phyloP scores from a whole-genome alignment of 2,797 vertebrate species.

The Periophthalmus magnuspinnatus region DNA sequence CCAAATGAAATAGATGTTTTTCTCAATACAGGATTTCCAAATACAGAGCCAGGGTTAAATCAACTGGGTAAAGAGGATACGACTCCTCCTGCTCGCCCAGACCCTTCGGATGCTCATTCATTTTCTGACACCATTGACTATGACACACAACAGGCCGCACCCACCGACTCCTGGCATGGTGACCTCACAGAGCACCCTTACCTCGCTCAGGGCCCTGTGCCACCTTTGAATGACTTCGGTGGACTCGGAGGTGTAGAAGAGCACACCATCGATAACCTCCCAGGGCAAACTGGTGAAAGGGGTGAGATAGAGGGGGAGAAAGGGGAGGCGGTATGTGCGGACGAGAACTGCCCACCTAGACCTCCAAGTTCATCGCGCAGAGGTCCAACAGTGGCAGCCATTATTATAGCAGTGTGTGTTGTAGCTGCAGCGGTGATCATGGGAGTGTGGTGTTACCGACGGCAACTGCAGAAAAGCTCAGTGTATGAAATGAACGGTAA shows the following conservation, averaged over 20 bases:
- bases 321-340: slow-evolving; percentile 72
- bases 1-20: slow-evolving; percentile 66
- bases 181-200: slow-evolving; percentile 60
- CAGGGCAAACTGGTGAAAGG: slow-evolving; percentile 72
- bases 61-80: slow-evolving; percentile 37
- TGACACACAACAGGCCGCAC: slow-evolving; percentile 61
- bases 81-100: slow-evolving; percentile 20
- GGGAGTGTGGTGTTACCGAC: slow-evolving; percentile 88
- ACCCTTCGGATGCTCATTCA: slow-evolving; percentile 49
- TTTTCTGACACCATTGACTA: slow-evolving; percentile 55
- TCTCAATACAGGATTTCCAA: slow-evolving; percentile 52
- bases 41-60: slow-evolving; percentile 18
- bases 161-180: slow-evolving; percentile 60
- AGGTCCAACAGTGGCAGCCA: slow-evolving; percentile 83
- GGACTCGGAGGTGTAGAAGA: slow-evolving; percentile 46
- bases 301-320: slow-evolving; percentile 69
- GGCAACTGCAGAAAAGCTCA: slow-evolving; percentile 88
- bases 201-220: slow-evolving; percentile 41
- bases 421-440: slow-evolving; percentile 72
- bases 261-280: slow-evolving; percentile 71
- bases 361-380: slow-evolving; percentile 70
- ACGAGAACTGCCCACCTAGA: slow-evolving; percentile 68
- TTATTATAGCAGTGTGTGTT: slow-evolving; percentile 81
- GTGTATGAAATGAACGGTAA: slow-evolving; percentile 92
- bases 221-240: slow-evolving; percentile 44